Base-by-base conservation (phyloP, 2,888 invertebrate species). In the Platycnemis pennipes region DNA sequence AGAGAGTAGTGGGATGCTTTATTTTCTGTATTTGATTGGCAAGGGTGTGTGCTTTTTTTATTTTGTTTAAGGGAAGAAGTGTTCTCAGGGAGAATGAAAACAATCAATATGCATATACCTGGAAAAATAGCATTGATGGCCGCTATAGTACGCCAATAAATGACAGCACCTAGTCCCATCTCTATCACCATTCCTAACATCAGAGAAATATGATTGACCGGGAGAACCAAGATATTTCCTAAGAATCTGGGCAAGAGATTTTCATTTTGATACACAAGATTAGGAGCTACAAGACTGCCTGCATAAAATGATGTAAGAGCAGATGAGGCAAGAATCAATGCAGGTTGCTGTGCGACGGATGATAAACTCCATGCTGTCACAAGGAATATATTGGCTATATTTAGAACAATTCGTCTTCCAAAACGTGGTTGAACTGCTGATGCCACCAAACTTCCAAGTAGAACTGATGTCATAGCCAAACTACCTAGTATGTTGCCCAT, bases 381-480 rank as follows among this genome's bases (percentile, higher is more conserved):
- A 44, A 91, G 91, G 91, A 91, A 91, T 16, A 91, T 53, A 69
- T 91, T 91, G 63, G 44, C 91, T 4, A 91, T 69, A 63, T 63
- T 91, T 31, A 91, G 91, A 63, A 63, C 56, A 26, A 69, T 69
- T 44, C 91, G 44, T n/a, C 91, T 44, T 19, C 91, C 91, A 26
- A 91, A 91, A 7, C 91, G 91, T 26, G 91, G 91, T n/a, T 91
- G 91, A 63, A 91, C 56, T 69, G 91, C 91, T 16, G 91, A 91
- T n/a, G 91, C 91, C 91, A 91, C 91, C 91, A 91, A 16, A n/a
- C 91, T 91, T 63, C 91, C 91, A 42, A 91, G 63, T 42, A 91
- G 91, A 13, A 91, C 44, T 42, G 91, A 91, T 11, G 91, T 91
- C 44, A 91, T 42, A 11, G 63, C 31, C 42, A 91, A 26, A 63